Evolutionary conservation across 35 echinoderm and acorn worm genomes (phyloP), one percentile per base, ranked within the genome.

Genomic region (Holothuria glaberrima): DNA sequence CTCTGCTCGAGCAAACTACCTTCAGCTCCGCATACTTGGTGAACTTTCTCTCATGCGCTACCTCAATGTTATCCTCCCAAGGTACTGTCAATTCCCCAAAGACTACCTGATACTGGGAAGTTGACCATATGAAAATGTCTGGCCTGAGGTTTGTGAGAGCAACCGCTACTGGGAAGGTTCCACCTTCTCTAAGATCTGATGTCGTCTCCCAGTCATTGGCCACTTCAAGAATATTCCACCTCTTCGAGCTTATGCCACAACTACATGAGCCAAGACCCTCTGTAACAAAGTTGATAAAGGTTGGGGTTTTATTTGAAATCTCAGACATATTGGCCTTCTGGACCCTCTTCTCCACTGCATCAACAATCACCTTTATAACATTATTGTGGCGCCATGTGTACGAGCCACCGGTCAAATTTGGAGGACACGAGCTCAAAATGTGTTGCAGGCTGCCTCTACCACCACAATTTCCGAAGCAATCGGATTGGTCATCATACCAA

Each of bases 321-420:
- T 58, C 78, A 27, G 36, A 52, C 19, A n/a, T 30, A 21, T 82
- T 82, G 22, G 36, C 29, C 78, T 50, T 82, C 9, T 48, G 38
- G 38, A 88, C 29, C 35, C 32, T 46, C 85, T 62, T 22, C 34
- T 88, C 62, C 5, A 88, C 85, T 21, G 32, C 61, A 22, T 88
- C 60, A 20, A 66, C 52, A 63, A 36, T 66, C 29, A 67, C 58
- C 63, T 24, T 86, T 17, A 86, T 10, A 38, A 86, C 83, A 86
- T 86, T 62, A 59, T 86, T 86, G 34, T 64, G 26, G 9, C 60
- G 33, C 58, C 57, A 86, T 16, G 83, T 86, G 32, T 86, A 86
- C 57, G 63, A 63, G 32, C 83, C 83, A 24, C 52, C 22, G 16
- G 83, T 0, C n/a, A 86, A 29, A 6, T 21, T 32, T 14, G 52